Conservation (phyloP, 2,113 vertebrate species). For the Psophia crepitans region DNA sequence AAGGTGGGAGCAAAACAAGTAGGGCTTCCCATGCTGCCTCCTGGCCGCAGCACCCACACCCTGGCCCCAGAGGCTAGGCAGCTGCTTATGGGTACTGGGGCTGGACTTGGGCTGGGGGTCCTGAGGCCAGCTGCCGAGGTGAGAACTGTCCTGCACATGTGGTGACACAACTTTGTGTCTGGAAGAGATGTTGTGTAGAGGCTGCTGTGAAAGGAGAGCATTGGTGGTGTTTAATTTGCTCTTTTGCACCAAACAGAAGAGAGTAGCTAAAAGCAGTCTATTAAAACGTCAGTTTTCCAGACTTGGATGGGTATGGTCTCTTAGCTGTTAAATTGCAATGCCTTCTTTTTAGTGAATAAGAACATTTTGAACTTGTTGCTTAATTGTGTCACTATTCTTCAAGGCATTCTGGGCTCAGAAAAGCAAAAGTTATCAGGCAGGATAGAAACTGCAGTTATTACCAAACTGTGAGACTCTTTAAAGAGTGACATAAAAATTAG, state of each 20-base stretch:
- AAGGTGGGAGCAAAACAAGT: not conserved
- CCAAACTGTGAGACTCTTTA: not conserved
- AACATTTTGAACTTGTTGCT: not conserved
- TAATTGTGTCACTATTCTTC: not conserved
- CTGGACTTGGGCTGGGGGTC: not conserved
- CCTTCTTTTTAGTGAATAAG: not conserved
- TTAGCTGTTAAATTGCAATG: not conserved
- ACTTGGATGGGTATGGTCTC: not conserved
- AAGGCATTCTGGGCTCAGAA: not conserved
- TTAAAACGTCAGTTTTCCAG: not conserved
- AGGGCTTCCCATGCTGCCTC: not conserved
- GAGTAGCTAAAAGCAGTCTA: not conserved
- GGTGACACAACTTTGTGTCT: not conserved
- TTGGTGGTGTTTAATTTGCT: not conserved
- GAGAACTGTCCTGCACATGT: fast-evolving
- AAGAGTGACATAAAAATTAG: not conserved
- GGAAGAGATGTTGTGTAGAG: not conserved
- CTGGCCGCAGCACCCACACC: not conserved
- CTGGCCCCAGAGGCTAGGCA: not conserved
- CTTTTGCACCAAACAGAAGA: not conserved
- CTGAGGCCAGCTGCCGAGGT: not conserved
- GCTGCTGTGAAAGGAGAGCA: not conserved
- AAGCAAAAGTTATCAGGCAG: not conserved
- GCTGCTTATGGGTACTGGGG: not conserved
- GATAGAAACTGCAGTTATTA: not conserved